Conservation (phyloP, 2,888 invertebrate species). For the Lamellibrachia satsuma region DNA sequence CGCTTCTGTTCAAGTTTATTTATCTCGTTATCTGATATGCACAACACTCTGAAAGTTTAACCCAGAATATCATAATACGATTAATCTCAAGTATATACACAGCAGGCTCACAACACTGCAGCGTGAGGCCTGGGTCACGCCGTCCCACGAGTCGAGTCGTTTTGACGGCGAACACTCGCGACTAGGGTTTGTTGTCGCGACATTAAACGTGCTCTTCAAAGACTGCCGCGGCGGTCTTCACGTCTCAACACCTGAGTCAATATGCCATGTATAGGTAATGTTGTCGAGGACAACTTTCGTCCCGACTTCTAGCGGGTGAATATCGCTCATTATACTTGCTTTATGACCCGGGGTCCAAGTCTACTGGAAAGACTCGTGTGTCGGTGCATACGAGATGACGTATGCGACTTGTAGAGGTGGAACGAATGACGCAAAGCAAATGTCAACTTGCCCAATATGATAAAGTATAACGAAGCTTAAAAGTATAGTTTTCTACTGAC, state of each 20-base stretch:
- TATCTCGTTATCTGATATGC: background rate
- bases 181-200: background rate
- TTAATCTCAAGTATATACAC: slow-evolving; percentile 12
- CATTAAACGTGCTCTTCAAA: background rate
- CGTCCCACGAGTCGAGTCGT: background rate
- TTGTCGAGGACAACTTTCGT: background rate
- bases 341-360: background rate
- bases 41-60: background rate
- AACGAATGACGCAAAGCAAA: background rate
- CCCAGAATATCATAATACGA: background rate
- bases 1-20: background rate
- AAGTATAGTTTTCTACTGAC: background rate
- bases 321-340: background rate
- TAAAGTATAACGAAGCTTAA: background rate
- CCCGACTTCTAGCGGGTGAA: background rate
- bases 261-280: background rate
- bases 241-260: background rate
- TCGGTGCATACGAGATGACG: background rate
- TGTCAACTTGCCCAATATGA: background rate
- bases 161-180: background rate
- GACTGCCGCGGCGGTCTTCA: background rate
- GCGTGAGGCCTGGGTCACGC: background rate
- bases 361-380: background rate
- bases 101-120: background rate
- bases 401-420: background rate